Evolutionary conservation across 1,140 invertebrate genomes (phyloP), one percentile per base, ranked within the genome.

Genomic region (Rhyzopertha dominica): DNA sequence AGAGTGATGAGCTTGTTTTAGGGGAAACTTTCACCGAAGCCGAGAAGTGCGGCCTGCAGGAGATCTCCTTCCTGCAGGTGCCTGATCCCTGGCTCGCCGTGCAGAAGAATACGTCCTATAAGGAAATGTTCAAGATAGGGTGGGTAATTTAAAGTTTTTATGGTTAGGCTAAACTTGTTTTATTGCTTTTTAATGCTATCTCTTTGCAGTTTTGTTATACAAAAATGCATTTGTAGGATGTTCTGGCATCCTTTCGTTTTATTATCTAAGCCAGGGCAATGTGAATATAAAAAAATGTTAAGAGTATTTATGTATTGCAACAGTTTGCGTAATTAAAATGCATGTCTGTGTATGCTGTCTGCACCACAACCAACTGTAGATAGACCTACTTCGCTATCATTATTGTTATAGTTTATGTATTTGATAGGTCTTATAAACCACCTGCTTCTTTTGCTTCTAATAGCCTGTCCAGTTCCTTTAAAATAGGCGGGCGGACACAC

Each of bases 21-120:
- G 56, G 49, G 25, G 76, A 80, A 59, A 80, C 74, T 41, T 84
- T 77, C 51, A 56, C 69, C 4, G 81, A 82, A 61, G 71, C 75
- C 2, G 78, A 82, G 59, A 84, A 82, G 61, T 84, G 80, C 56
- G 78, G 76, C 0, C 59, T 84, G 1, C 68, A 75, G 29, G 78
- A 81, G 60, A 79, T 82, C 49, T 69, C 75, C 51, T 78, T 73
- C 43, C 48, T 82, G 3, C 73, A 80, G 49, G 69, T 79, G 0
- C 66, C 74, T 2, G 69, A 78, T 56, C 79, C 80, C 0, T 75
- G 74, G 64, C 47, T 80, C 12, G 73, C 74, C 0, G 70, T 82
- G 0, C 70, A 72, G 44, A 76, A 74, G 45, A 70, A 77, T 43
- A 77, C 78, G 0, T 75, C 78, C 0, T 82, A 75, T 43, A 71